These are phyloP conservation scores for Rhinolophus ferrumequinum DNA, from an alignment of 2,113 vertebrate genomes.

Conservation along the genomic window DNA sequence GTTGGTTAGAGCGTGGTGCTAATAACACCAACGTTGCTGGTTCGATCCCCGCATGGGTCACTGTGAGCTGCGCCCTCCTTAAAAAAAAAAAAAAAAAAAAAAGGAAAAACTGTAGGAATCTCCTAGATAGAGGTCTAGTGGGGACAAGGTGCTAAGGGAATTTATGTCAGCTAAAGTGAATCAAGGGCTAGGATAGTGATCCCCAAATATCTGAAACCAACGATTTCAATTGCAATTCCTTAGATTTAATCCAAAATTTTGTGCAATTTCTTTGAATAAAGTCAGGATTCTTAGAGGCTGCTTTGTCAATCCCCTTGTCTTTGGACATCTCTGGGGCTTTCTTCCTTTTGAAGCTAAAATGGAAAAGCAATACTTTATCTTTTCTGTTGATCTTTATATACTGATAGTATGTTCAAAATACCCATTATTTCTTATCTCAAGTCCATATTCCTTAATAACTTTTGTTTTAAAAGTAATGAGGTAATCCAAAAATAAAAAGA, in stretches of 20 bases:
- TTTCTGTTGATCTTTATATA: background rate
- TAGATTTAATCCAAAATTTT: conserved; percentile 24
- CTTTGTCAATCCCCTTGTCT: background rate
- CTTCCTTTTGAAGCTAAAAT: conserved; percentile 47
- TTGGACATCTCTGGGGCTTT: background rate
- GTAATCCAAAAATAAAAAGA: background rate
- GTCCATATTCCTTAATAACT: background rate
- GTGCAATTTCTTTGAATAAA: background rate
- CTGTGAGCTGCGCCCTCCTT: too few species aligned
- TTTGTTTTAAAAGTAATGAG: background rate
- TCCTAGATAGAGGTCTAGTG: background rate
- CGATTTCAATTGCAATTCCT: background rate
- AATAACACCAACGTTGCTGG: too few species aligned
- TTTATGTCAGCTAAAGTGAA: background rate
- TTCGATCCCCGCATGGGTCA: too few species aligned
- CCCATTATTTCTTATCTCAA: background rate
- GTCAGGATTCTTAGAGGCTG: background rate
- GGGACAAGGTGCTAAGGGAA: background rate
- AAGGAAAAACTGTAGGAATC: background rate
- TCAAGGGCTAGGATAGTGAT: background rate
- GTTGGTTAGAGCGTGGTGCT: too few species aligned
- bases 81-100: too few species aligned
- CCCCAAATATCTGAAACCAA: background rate
- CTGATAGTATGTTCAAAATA: background rate
- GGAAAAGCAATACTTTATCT: conserved; percentile 18